A percentile compares a stretch with the other conserved stretches of the same genome.
Conservation (phyloP, 1,140 invertebrate genomes). For the Drosophila ficusphila region DNA sequence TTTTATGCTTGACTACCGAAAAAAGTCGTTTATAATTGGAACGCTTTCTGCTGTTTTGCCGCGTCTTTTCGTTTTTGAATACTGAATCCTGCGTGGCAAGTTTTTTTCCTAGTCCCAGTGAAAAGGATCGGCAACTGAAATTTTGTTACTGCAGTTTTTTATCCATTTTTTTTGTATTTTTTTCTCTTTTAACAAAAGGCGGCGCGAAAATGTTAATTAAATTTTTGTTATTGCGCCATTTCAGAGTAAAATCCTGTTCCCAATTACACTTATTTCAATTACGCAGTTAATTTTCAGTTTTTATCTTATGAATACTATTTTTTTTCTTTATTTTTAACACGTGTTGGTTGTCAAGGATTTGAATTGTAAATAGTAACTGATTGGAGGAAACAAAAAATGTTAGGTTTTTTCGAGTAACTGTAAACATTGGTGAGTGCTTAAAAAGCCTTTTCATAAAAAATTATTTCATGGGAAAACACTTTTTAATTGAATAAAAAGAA, state of each 20-base stretch:
- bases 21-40: slow-evolving; percentile 79
- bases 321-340: slow-evolving; percentile 35
- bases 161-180: slow-evolving; percentile 35
- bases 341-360: slow-evolving; percentile 49
- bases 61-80: slow-evolving; percentile 47
- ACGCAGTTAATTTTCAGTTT: slow-evolving; percentile 53
- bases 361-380: slow-evolving; percentile 3
- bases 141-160: slow-evolving; percentile 63
- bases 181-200: slow-evolving; percentile 26
- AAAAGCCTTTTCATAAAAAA: slow-evolving; percentile 9
- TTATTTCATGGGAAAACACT: neutral
- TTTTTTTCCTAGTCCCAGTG: slow-evolving; percentile 53
- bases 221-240: slow-evolving; percentile 69
- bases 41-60: slow-evolving; percentile 54
- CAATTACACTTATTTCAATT: slow-evolving; percentile 38
- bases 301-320: slow-evolving; percentile 13
- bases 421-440: slow-evolving; percentile 34
- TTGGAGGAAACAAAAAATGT: neutral
- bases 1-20: slow-evolving; percentile 78
- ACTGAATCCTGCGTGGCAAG: slow-evolving; percentile 66
- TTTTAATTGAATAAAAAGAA: slow-evolving; percentile 8
- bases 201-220: slow-evolving; percentile 72
- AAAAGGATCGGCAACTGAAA: slow-evolving; percentile 35
- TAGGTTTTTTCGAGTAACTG: slow-evolving; percentile 16
- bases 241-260: slow-evolving; percentile 30